Base-by-base conservation (phyloP, 2,888 invertebrate species). In the Pristionchus arcanus region DNA sequence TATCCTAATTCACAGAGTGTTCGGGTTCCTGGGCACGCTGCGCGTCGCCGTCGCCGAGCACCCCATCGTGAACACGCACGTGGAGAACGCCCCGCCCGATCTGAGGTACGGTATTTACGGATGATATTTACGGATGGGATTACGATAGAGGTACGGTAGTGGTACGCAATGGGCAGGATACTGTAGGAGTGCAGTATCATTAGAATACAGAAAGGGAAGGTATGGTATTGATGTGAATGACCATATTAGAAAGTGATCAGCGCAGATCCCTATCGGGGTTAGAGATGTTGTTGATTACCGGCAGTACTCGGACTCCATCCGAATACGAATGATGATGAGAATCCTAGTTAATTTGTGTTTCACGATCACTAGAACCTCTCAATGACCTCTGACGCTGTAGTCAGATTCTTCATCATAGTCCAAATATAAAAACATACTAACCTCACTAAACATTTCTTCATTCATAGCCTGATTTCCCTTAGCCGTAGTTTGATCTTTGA, bases 1-100 rank as follows among this genome's bases (percentile, higher is more conserved):
- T 31, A 49, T 5, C 5, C 21, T 49, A 19, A 53, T 49, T 88
- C 98, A 98, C 94, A 97, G 97, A 90, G 97, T 97, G 91, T 97
- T 98, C 95, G 99, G 99, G 31, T 97, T 99, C 95, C 96, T 99
- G 92, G 98, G 98, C 9, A 97, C 97, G 28, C 89, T 95, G 34
- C 90, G 94, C 25, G 83, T 94, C 4, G 92, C 91, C 42, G 91
- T 93, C 42, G 90, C 91, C 13, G 94, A 95, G 89, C 95, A 95
- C 89, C 96, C 97, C 88, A 97, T 99, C 9, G 96, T 98, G 92
- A 98, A 99, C 96, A 97, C 97, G 31, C 98, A 99, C 96, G 98
- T 98, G 42, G 99, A 99, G 95, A 98, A 97, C 96, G 97, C 97
- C 97, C 97, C 89, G 98, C 97, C 97, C 42, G 96, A 97, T 25